Evolutionary conservation across 2,888 invertebrate genomes (phyloP), one percentile per base, ranked within the genome.

Genomic region (Thymelicus sylvestris): DNA sequence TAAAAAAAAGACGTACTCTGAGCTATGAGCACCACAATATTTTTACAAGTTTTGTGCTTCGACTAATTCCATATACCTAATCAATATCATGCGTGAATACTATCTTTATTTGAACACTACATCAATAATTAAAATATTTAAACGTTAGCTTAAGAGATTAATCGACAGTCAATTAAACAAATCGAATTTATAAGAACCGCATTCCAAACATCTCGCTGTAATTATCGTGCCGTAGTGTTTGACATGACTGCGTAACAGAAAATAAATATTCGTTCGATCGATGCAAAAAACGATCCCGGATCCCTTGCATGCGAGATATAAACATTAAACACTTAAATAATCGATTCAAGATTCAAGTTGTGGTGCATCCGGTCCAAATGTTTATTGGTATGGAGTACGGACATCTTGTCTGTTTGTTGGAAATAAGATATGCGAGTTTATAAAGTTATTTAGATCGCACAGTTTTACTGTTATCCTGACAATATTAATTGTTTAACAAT

Each of bases 231-330:
- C 66, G 66, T 44, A 55, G 65, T 71, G 70, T 71, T 71, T 71
- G 70, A 71, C 66, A 69, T 74, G 72, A 72, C 69, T 55, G 68
- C 66, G 44, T 50, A 74, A 71, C 66, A 71, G 62, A 71, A 38
- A 8, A 57, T n/a, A 38, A 64, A 72, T 67, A 72, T 73, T 71
- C 71, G 61, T 65, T 47, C 15, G 55, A 67, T 24, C 61, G 50
- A 39, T 64, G 67, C 66, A 75, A 77, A 78, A 77, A 74, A 71
- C 80, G 79, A 81, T 81, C 81, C 81, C 81, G 81, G 79, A 78
- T 73, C 72, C 67, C 72, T 71, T 64, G 65, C 64, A 70, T 50
- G 64, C 70, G 70, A 70, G 64, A 65, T 70, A 65, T 65, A 70
- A 65, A 50, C 57, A 70, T 65, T 70, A 63, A 60, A 63, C 39